Evolutionary conservation across 2,888 invertebrate genomes (phyloP), one percentile per base, ranked within the genome.

Genomic region (Agapetus fuscipes): DNA sequence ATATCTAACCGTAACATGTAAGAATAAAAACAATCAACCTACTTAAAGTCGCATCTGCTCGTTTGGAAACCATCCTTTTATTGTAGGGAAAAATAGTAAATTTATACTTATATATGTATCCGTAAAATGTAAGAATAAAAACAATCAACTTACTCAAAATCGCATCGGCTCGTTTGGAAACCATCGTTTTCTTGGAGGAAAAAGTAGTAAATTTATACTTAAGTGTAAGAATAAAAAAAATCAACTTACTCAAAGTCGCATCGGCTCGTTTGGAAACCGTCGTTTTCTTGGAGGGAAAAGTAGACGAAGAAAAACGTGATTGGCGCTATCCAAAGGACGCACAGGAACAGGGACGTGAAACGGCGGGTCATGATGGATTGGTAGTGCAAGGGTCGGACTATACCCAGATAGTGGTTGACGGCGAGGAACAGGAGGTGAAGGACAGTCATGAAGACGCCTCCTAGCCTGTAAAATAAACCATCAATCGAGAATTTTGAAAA

Each of bases 391-490:
- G 80, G 80, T 32, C 61, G 58, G 3, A 69, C 60, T 40, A 78
- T 77, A 12, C 80, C 80, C 27, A 79, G 60, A 59, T 78, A 80
- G 54, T 81, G 80, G 57, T 79, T 79, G 39, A 76, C 57, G 17
- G 79, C 76, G 17, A 81, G 58, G 1, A 74, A 72, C 25, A 78
- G 57, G 3, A 81, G 64, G 52, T 80, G 80, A 29, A 71, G 60
- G 9, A 78, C 76, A 0, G 78, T 76, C 12, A 76, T 72, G 29
- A 78, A 66, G 38, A 80, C 65, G 3, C 74, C 74, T 12, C 74
- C 74, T 38, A 77, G 58, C 41, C 79, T 57, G 20, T 3, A 32
- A 34, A 13, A n/a, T n/a, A n/a, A n/a, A n/a, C n/a, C n/a, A n/a
- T n/a, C n/a, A n/a, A n/a, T n/a, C n/a, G n/a, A n/a, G n/a, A n/a